Conservation (phyloP, 2,113 vertebrate species). For the Petroica traversi region DNA sequence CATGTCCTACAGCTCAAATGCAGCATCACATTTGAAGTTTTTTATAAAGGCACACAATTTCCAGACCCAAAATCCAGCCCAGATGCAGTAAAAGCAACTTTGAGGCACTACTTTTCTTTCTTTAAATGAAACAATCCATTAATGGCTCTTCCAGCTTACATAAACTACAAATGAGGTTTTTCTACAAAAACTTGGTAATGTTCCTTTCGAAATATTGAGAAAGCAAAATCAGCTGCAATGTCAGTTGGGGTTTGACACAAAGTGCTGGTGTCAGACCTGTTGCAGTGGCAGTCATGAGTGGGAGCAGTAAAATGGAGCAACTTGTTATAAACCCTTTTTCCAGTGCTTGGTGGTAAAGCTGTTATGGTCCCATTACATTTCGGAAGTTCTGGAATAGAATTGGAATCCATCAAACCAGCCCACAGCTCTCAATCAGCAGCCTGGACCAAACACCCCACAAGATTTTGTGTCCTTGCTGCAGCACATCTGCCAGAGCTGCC, state of each 20-base stretch:
- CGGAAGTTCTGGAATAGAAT: neutral
- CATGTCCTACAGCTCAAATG: neutral
- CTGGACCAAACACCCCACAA: neutral
- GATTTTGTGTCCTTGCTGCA: neutral
- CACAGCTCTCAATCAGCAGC: neutral
- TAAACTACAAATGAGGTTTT: neutral
- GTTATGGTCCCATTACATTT: neutral
- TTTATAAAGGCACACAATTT: neutral
- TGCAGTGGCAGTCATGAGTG: neutral
- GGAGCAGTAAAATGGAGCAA: constrained; percentile 26
- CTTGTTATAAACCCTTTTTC: constrained; percentile 4
- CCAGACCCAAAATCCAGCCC: neutral
- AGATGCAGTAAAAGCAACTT: neutral
- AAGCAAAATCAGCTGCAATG: neutral
- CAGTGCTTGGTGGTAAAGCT: neutral
- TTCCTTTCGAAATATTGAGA: neutral
- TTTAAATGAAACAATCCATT: neutral
- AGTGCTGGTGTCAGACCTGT: neutral
- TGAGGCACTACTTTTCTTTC: neutral
- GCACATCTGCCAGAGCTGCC: neutral
- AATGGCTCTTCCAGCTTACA: neutral
- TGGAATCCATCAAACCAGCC: neutral
- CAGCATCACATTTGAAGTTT: neutral
- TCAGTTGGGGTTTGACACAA: neutral
- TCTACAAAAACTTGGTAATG: neutral